These are phyloP conservation scores for Eulacestoma nigropectus DNA, from an alignment of 2,113 vertebrate genomes.

Conservation along the genomic window DNA sequence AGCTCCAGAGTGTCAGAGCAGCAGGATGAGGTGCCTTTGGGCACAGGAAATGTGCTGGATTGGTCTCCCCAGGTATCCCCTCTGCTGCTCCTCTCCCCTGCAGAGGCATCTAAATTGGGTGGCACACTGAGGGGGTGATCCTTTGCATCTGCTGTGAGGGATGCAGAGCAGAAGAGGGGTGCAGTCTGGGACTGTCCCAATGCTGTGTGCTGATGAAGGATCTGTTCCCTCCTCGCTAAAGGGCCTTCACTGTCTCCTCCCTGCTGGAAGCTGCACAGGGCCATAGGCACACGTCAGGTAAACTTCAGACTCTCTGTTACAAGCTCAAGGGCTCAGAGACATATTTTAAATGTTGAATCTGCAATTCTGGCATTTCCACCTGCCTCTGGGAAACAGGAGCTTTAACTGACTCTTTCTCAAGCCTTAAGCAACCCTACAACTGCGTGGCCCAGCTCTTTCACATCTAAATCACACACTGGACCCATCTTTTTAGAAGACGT, in stretches of 20 bases:
- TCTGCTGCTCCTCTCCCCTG: background rate
- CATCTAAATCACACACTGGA: background rate
- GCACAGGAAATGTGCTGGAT: background rate
- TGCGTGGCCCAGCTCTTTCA: background rate
- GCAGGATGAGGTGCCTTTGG: background rate
- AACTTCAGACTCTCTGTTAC: background rate
- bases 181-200: fast-evolving
- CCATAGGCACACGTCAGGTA: background rate
- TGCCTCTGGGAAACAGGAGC: background rate
- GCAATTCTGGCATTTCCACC: background rate
- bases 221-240: background rate
- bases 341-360: background rate
- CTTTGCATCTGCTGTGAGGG: fast-evolving
- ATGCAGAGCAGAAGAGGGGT: background rate
- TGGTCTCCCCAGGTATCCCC: background rate
- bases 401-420: background rate
- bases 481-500: background rate
- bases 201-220: background rate
- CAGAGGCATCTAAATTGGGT: fast-evolving
- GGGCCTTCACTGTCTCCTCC: background rate
- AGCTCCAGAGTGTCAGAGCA: background rate
- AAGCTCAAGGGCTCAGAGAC: background rate
- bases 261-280: background rate
- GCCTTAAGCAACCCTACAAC: background rate
- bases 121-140: background rate